Percentiles rank a stretch among this genome's conserved stretches.
phyloP scores from a whole-genome alignment of 1,140 invertebrate species.

The Euwallacea fornicatus region DNA sequence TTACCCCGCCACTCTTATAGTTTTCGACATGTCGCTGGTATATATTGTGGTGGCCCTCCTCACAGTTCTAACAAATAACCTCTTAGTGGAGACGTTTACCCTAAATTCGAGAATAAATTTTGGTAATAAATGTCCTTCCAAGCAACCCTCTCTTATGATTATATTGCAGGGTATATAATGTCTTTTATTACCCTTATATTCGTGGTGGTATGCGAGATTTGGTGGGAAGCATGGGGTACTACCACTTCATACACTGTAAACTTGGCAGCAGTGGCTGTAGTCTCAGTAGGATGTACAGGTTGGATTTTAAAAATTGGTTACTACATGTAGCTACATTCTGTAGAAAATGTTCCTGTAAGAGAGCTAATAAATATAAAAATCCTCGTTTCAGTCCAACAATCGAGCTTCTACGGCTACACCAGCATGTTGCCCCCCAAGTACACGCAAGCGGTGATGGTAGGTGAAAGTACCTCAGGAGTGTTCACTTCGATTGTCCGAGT shows the following conservation, averaged over 20 bases:
- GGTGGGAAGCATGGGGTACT: constrained; percentile 75
- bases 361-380: neutral
- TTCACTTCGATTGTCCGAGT: constrained; percentile 83
- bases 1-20: constrained; percentile 81
- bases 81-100: constrained; percentile 80
- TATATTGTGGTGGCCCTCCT: constrained; percentile 86
- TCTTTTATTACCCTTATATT: constrained; percentile 80
- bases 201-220: constrained; percentile 82
- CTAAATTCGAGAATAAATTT: constrained; percentile 83
- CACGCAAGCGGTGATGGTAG: constrained; percentile 91
- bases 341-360: neutral
- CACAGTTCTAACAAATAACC: constrained; percentile 83
- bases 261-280: constrained; percentile 78
- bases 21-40: constrained; percentile 89
- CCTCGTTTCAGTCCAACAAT: constrained; percentile 74
- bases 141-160: too few relatives aligned
- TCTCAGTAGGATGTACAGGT: constrained; percentile 87
- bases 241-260: constrained; percentile 77
- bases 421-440: constrained; percentile 87
- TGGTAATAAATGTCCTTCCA: constrained; percentile 58
- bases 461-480: constrained; percentile 89
- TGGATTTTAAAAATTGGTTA: constrained; percentile 28
- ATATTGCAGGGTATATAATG: constrained; percentile 73
- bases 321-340: neutral
- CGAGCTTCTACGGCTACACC: constrained; percentile 91